Percentiles rank a stretch among this genome's conserved stretches.
These are phyloP conservation scores for Microctonus hyperodae DNA, from an alignment of 2,888 invertebrate genomes.

Conservation along the genomic window DNA sequence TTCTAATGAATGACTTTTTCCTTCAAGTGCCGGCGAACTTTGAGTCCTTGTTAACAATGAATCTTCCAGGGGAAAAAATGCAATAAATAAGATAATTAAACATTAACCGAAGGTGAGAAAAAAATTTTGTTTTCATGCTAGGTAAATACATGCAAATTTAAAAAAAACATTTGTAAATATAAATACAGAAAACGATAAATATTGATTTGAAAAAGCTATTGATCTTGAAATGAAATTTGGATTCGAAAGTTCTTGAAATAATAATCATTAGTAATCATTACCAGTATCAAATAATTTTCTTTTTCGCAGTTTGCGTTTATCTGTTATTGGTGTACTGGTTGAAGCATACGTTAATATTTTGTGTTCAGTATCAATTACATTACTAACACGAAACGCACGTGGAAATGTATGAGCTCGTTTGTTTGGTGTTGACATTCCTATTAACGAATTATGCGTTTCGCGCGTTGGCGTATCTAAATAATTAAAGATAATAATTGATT, in stretches of 20 bases:
- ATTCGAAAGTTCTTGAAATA: too few species aligned
- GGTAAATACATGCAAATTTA: too few species aligned
- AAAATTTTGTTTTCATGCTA: too few species aligned
- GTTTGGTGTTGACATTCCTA: slow-evolving; percentile 48
- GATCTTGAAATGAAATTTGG: too few species aligned
- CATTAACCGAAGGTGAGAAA: neutral
- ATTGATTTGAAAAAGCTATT: too few species aligned
- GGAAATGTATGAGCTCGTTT: slow-evolving; percentile 34
- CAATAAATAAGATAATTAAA: neutral
- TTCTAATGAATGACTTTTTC: slow-evolving; percentile 65
- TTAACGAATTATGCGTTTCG: slow-evolving; percentile 38
- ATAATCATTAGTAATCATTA: slow-evolving; percentile 28
- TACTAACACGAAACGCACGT: slow-evolving; percentile 31
- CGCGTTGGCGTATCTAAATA: slow-evolving; percentile 39
- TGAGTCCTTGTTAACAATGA: slow-evolving; percentile 48
- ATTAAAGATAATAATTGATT: slow-evolving; percentile 9
- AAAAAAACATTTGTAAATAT: too few species aligned
- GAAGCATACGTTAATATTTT: slow-evolving; percentile 29
- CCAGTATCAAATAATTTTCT: slow-evolving; percentile 46
- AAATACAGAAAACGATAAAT: too few species aligned
- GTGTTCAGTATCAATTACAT: slow-evolving; percentile 18
- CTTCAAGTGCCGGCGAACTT: slow-evolving; percentile 61
- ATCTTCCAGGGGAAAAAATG: slow-evolving; percentile 36
- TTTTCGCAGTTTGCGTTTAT: slow-evolving; percentile 46
- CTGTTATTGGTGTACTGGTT: slow-evolving; percentile 40